These are phyloP conservation scores for Phaethon lepturus DNA, from an alignment of 2,113 vertebrate species.

Conservation along the genomic window DNA sequence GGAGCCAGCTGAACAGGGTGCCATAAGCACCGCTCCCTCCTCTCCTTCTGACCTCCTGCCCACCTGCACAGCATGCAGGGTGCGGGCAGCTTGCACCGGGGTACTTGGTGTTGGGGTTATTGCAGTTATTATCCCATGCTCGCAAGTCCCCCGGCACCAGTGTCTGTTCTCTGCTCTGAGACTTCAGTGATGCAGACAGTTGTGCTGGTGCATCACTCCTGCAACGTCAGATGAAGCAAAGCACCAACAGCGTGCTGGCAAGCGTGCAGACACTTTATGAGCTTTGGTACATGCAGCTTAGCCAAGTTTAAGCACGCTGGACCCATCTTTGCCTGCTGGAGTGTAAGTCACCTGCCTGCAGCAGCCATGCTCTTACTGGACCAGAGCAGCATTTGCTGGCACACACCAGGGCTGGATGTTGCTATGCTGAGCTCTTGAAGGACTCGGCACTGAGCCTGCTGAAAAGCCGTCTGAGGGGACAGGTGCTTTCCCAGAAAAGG, in stretches of 20 bases:
- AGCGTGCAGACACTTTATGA: fast-evolving
- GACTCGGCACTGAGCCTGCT: neutral
- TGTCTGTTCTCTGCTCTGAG: fast-evolving
- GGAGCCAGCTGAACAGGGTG: neutral
- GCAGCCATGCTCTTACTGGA: fast-evolving
- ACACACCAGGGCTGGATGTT: neutral
- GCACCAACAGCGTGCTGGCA: fast-evolving
- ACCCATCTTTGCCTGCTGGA: neutral
- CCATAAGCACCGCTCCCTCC: neutral
- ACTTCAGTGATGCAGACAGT: fast-evolving
- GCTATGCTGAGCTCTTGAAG: neutral
- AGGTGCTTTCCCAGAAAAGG: neutral
- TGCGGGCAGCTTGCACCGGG: fast-evolving
- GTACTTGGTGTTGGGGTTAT: fast-evolving
- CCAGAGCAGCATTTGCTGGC: neutral
- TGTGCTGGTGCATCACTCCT: neutral
- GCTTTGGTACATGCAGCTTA: fast-evolving
- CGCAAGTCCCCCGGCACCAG: fast-evolving
- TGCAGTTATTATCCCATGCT: fast-evolving
- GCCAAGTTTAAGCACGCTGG: fast-evolving
- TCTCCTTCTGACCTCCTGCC: neutral
- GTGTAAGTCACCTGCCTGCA: neutral
- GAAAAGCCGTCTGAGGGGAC: neutral
- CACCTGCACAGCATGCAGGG: fast-evolving
- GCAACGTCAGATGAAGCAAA: neutral